Base-by-base conservation (phyloP, 1,140 invertebrate genomes). In the Cotesia vestalis region DNA sequence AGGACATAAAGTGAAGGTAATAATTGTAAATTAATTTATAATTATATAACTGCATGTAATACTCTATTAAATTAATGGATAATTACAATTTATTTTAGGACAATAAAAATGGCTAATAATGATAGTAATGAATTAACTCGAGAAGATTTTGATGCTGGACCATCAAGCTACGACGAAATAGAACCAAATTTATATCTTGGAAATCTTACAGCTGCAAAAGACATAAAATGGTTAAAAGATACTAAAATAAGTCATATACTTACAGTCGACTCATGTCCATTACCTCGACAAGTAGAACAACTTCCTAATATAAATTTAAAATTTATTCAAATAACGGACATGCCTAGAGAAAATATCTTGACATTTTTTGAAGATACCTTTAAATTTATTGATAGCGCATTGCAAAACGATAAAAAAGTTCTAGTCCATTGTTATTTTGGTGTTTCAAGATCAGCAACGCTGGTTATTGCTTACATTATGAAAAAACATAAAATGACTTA, bases 371-470 rank as follows among this genome's bases (percentile, higher is more conserved):
- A 93, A 77, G 90, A 91, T 55, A 91, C 92, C 20, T 91, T 91
- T 81, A 84, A 91, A 3, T 96, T 94, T 76, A 94, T 96, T 40
- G 88, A 88, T 67, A 80, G 89, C 20, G 90, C 91, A 8, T 77
- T 89, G 52, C 78, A 84, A 4, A 79, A 86, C 60, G 86, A 88
- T 38, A 90, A 91, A 14, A 90, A 84, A 73, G 88, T 95, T 4
- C 84, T 95, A 9, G 93, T 95, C 1, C 94, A 96, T 78, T 96
- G 94, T 84, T 94, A 95, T 78, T 95, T 92, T 80, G 94, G 94
- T 17, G 91, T 96, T n/a, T 96, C 94, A 2, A 87, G 95, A 70
- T 96, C 94, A 77, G 92, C 94, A 1, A 92, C 94, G 0, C 87
- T 95, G 3, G 91, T 96, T 0, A 93, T 95, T 73, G 94, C 93